A percentile compares a stretch with the other conserved stretches of the same genome.
phyloP scores from a whole-genome alignment of 2,113 vertebrate genomes.

The Aegotheles bennettii region DNA sequence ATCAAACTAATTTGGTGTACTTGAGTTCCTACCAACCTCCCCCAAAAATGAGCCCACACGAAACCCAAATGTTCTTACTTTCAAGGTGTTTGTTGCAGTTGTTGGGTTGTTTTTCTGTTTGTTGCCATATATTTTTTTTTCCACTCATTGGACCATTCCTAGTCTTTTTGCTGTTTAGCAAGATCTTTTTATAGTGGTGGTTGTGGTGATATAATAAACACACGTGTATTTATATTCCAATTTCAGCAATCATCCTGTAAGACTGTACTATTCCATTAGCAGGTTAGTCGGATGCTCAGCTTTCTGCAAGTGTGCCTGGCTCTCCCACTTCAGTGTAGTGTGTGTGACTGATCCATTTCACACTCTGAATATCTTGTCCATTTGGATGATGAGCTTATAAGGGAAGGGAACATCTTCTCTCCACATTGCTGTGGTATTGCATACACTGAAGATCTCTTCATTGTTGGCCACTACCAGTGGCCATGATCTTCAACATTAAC shows the following conservation, averaged over 20 bases:
- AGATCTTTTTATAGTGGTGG: background rate
- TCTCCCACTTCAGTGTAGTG: background rate
- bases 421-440: background rate
- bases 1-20: background rate
- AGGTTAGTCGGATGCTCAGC: background rate
- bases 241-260: background rate
- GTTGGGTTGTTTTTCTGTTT: background rate
- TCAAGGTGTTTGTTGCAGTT: background rate
- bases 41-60: background rate
- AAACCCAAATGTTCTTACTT: background rate
- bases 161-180: background rate
- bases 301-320: background rate
- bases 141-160: background rate
- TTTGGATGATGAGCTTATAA: background rate
- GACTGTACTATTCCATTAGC: background rate
- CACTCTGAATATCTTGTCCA: background rate
- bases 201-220: background rate
- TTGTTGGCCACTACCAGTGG: background rate
- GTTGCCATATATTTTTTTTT: background rate
- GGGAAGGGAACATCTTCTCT: background rate
- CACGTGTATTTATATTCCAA: background rate
- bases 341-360: constrained; percentile 15
- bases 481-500: background rate
- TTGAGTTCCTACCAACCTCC: background rate
- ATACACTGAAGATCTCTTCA: background rate